phyloP scores from a whole-genome alignment of 2,113 vertebrate genomes.

The Lycaon pictus region DNA sequence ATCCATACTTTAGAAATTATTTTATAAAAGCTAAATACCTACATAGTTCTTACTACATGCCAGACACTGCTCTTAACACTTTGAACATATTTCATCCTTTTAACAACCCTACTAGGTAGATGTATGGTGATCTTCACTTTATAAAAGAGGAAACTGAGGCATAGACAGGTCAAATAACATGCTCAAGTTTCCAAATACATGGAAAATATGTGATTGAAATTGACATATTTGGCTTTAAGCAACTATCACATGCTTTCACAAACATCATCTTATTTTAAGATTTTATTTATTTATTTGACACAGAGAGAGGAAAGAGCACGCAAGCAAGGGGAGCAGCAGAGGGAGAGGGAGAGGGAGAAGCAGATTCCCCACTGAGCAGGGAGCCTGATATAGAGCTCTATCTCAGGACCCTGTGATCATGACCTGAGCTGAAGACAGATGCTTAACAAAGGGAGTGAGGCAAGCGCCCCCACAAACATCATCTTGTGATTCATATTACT shows the following conservation, averaged over 20 bases:
- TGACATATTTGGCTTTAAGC: background rate
- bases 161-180: background rate
- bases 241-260: background rate
- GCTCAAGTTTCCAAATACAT: background rate
- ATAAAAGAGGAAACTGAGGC: background rate
- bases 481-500: background rate
- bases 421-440: no score
- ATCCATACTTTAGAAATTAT: background rate
- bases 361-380: no score
- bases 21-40: slow-evolving; percentile 30
- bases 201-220: background rate
- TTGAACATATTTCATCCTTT: background rate
- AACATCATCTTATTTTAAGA: no score
- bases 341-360: no score
- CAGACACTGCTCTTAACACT: background rate
- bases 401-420: no score
- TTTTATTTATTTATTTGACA: no score
- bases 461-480: background rate
- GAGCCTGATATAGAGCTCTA: no score
- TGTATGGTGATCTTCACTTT: background rate
- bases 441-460: no score
- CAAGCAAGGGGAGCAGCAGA: no score
- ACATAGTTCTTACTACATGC: background rate
- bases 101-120: background rate
- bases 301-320: no score